Evolutionary conservation across 2,888 invertebrate genomes (phyloP).

Genomic region (Ceramica pisi): DNA sequence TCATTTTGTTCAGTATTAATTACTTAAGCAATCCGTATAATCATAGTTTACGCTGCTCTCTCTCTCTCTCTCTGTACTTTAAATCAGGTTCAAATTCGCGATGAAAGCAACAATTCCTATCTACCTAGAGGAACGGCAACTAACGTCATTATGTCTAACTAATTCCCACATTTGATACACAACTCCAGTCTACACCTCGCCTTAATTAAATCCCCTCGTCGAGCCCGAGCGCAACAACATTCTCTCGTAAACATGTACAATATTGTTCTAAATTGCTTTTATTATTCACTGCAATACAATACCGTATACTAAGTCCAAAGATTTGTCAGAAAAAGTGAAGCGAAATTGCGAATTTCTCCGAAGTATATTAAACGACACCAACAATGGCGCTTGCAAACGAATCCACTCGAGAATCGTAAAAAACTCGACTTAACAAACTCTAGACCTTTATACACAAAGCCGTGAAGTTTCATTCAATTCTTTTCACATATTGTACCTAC

Average conservation of each 20-base stretch:
- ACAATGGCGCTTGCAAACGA: conserved; percentile 37
- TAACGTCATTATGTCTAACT: conserved; percentile 28
- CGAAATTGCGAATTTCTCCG: conserved; percentile 20
- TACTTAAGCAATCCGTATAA: not conserved
- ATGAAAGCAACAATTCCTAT: not conserved
- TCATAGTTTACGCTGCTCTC: too few relatives aligned
- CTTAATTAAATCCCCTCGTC: conserved; percentile 44
- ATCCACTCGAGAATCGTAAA: conserved; percentile 39
- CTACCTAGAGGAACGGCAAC: not conserved
- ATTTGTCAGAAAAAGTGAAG: conserved; percentile 24
- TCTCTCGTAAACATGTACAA: conserved; percentile 32
- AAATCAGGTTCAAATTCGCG: not conserved
- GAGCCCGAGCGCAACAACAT: conserved; percentile 16
- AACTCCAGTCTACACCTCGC: conserved; percentile 4
- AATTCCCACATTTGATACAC: conserved; percentile 19
- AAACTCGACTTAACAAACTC: conserved; percentile 40
- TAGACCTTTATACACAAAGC: conserved; percentile 46
- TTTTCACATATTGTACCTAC: conserved; percentile 42
- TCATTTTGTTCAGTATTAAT: not conserved
- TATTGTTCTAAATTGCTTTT: conserved; percentile 10
- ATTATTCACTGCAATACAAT: conserved; percentile 10
- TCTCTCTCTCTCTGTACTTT: too few relatives aligned
- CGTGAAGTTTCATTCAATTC: conserved; percentile 44
- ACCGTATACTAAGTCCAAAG: not conserved
- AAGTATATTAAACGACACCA: conserved; percentile 30